Evolutionary conservation across 2,113 vertebrate species (phyloP).

Genomic region (Psilopogon haemacephalus): DNA sequence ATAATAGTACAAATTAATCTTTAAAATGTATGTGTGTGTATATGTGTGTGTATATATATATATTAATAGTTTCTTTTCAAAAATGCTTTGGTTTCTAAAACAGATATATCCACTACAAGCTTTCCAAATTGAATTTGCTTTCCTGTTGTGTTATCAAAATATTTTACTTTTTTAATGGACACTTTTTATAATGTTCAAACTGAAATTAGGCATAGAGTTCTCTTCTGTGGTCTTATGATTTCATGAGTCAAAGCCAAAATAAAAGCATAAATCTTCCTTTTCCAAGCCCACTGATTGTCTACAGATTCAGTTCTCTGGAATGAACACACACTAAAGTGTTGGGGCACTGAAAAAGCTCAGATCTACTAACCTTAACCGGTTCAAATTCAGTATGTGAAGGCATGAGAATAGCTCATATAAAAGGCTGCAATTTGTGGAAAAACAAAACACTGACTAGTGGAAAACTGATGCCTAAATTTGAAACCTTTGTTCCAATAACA

Average conservation of each 20-base stretch:
- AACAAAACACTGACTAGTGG: not conserved
- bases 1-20: not conserved
- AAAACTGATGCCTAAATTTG: not conserved
- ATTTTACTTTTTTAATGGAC: not conserved
- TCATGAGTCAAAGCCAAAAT: not conserved
- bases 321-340: not conserved
- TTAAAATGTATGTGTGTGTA: not conserved
- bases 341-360: not conserved
- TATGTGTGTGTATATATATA: too few relatives aligned
- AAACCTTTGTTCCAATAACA: not conserved
- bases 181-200: not conserved
- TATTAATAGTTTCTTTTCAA: not conserved
- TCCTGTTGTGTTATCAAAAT: not conserved
- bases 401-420: not conserved
- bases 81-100: not conserved
- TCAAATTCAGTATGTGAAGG: not conserved
- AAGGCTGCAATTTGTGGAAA: not conserved
- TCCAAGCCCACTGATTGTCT: not conserved
- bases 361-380: not conserved
- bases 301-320: not conserved
- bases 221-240: not conserved
- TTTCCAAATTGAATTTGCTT: not conserved
- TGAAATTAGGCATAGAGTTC: not conserved
- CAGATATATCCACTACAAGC: not conserved
- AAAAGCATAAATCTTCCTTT: not conserved